These are phyloP conservation scores for Chloropsis cyanopogon DNA, from an alignment of 2,113 vertebrate genomes.

Conservation along the genomic window DNA sequence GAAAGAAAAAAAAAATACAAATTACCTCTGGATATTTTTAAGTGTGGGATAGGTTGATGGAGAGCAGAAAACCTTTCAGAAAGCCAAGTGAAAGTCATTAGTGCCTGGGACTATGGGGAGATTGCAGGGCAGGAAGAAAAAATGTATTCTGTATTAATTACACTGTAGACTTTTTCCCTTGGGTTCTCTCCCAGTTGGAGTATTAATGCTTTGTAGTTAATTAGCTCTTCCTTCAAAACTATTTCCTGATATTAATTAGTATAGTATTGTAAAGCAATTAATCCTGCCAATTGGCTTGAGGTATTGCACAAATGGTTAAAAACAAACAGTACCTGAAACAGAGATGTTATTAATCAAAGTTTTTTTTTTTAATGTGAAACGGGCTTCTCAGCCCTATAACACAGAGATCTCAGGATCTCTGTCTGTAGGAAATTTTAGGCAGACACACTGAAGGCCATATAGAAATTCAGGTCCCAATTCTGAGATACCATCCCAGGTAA, in stretches of 20 bases:
- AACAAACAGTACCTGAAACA: background rate
- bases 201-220: conserved; percentile 10
- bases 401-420: background rate
- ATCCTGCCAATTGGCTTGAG: background rate
- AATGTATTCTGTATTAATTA: conserved; percentile 42
- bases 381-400: background rate
- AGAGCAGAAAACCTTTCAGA: background rate
- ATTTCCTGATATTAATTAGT: conserved; percentile 28
- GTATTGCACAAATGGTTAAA: conserved; percentile 39
- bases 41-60: accelerated
- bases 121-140: background rate
- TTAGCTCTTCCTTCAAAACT: conserved; percentile 15
- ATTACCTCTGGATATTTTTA: background rate
- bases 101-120: background rate
- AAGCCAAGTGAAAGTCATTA: background rate
- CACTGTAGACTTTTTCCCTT: conserved; percentile 16
- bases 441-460: background rate
- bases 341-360: background rate
- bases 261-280: background rate
- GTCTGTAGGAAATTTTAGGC: background rate
- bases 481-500: background rate
- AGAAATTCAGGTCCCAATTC: background rate
- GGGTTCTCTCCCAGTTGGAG: background rate
- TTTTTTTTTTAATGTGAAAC: background rate
- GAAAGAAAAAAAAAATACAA: background rate